Percentiles rank a stretch among this genome's conserved stretches.
These are phyloP conservation scores for Aratinga solstitialis DNA, from an alignment of 2,797 vertebrate genomes.

Conservation along the genomic window DNA sequence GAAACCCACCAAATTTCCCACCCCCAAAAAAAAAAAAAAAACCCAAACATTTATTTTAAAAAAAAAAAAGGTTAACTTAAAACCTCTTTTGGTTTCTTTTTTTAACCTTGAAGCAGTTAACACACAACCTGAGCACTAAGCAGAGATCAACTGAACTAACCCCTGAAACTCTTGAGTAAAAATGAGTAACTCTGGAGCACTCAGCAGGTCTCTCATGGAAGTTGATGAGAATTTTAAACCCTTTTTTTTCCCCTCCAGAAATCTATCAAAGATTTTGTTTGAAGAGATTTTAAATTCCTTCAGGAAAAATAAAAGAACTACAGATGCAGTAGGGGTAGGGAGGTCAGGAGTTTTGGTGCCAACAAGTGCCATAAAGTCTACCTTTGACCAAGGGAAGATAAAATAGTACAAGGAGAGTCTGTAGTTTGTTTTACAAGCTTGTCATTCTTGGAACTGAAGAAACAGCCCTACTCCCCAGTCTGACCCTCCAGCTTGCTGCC, in stretches of 20 bases:
- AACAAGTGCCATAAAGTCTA: accelerated
- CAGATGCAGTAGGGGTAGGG: not conserved
- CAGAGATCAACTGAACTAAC: not conserved
- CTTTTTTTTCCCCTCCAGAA: not conserved
- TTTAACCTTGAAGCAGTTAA: not conserved
- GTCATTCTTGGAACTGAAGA: not conserved
- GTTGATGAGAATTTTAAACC: not conserved
- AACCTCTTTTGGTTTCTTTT: accelerated
- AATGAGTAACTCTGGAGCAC: slow-evolving; percentile 60
- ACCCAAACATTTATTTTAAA: not conserved
- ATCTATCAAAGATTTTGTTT: not conserved
- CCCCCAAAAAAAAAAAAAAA: not conserved
- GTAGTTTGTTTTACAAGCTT: not conserved
- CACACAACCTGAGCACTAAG: not conserved
- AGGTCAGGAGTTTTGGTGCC: not conserved
- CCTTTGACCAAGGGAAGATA: not conserved
- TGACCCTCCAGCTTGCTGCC: not conserved
- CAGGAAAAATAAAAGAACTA: not conserved
- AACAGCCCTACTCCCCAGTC: not conserved
- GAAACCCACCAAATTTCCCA: too few species aligned
- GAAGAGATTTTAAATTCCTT: not conserved
- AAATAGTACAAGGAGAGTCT: not conserved
- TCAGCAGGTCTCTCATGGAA: not conserved
- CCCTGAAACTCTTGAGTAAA: not conserved
- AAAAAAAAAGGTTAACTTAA: not conserved